These are phyloP conservation scores for Clupea harengus DNA, from an alignment of 2,113 vertebrate species.

Conservation along the genomic window DNA sequence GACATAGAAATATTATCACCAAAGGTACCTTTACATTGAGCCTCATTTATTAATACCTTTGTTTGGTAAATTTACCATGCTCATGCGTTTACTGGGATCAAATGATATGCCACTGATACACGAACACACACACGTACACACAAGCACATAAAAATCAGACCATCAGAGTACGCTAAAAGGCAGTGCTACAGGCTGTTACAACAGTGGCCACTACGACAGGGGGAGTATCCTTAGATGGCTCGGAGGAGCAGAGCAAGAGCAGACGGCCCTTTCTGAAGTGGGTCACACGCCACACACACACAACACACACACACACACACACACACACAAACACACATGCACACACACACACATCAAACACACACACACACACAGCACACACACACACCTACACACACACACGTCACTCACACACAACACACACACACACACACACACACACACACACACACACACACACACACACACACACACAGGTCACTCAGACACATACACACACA, in stretches of 20 bases:
- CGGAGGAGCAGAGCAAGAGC: background rate
- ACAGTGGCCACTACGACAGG: background rate
- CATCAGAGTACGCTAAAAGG: background rate
- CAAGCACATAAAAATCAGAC: background rate
- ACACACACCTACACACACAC: background rate
- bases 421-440: background rate
- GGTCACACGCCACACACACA: background rate
- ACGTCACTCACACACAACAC: background rate
- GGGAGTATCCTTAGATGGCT: background rate
- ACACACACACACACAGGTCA: background rate
- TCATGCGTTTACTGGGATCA: background rate
- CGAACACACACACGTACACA: background rate
- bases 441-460: background rate
- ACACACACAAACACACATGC: background rate
- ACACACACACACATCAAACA: background rate
- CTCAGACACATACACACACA: background rate
- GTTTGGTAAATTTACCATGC: background rate
- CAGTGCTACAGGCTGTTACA: background rate
- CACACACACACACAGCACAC: background rate
- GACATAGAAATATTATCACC: background rate
- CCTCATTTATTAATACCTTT: background rate
- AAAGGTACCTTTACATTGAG: background rate
- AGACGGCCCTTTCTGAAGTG: slow-evolving; percentile 2
- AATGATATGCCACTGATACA: background rate
- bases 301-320: background rate